Conservation (phyloP, 2,888 invertebrate genomes). For the Brenthis hecate region DNA sequence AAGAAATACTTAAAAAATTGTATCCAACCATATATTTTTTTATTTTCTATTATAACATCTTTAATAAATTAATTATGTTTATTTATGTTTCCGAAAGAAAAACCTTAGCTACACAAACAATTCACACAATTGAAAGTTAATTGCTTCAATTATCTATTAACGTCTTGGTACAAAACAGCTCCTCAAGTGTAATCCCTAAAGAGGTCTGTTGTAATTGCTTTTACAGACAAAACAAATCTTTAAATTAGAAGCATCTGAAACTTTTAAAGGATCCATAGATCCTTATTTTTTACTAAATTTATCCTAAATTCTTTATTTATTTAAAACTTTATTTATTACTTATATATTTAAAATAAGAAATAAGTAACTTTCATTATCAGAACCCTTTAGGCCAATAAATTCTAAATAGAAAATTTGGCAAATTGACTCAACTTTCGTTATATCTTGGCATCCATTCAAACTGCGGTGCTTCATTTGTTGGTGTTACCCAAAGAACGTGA, state of each 20-base stretch:
- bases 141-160: constrained; percentile 12
- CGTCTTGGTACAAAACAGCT: constrained; percentile 12
- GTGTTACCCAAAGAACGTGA: neutral
- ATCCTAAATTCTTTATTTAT: neutral
- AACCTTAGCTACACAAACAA: neutral
- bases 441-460: constrained; percentile 36
- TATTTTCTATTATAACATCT: no score
- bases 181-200: constrained; percentile 3
- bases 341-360: neutral
- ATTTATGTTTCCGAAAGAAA: neutral
- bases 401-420: constrained; percentile 30
- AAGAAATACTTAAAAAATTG: neutral
- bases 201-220: constrained; percentile 5
- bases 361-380: neutral
- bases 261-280: neutral
- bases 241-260: neutral
- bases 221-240: constrained; percentile 11
- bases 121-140: constrained; percentile 6
- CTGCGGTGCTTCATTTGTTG: constrained; percentile 10
- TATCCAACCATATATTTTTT: neutral
- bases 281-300: neutral
- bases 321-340: no score
- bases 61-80: neutral
- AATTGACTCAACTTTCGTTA: constrained; percentile 31
- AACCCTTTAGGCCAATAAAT: constrained; percentile 14